Evolutionary conservation across 2,113 vertebrate genomes (phyloP), one percentile per base, ranked within the genome.

Genomic region (Holacanthus passer): DNA sequence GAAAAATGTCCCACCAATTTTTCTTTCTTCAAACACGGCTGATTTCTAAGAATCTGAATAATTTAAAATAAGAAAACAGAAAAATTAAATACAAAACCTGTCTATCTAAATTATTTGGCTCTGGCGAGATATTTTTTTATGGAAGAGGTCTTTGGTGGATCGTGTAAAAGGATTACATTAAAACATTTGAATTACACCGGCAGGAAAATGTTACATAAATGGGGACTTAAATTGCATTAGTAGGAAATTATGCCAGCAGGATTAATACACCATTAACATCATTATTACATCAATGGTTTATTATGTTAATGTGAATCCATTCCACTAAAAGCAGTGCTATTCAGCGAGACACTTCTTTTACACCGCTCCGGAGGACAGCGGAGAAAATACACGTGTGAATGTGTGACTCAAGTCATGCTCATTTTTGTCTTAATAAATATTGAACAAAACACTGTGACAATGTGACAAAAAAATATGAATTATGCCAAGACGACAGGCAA

Each of bases 231-330:
- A 68, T 59, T 31, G 22, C 5, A 53, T 55, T 43, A 59, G 12
- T 29, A 2, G 10, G 5, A 20, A 69, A 70, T 50, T 14, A 69
- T 20, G n/a, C 13, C 29, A 62, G 68, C 13, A 55, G 69, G 69
- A 69, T 78, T 41, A 59, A 62, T n/a, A 43, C 32, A 20, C 10
- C 31, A 50, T 73, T 79, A 50, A 59, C 60, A 52, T 37, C 41
- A 10, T 27, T 29, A 60, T 47, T 55, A 6, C 6, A 65, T 76
- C 11, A n/a, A 58, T 31, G 63, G 1, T 73, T 55, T 32, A 58
- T 68, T 55, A 27, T 53, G 35, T 47, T 59, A 27, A 62, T 55
- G 5, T 62, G 3, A 83, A 47, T n/a, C 22, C 24, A 29, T 47
- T 55, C 10, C 47, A 55, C 31, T 59, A 8, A 47, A 65, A 65